These are phyloP conservation scores for Rhopalosiphum nymphaeae DNA, from an alignment of 2,888 invertebrate species.

Conservation along the genomic window DNA sequence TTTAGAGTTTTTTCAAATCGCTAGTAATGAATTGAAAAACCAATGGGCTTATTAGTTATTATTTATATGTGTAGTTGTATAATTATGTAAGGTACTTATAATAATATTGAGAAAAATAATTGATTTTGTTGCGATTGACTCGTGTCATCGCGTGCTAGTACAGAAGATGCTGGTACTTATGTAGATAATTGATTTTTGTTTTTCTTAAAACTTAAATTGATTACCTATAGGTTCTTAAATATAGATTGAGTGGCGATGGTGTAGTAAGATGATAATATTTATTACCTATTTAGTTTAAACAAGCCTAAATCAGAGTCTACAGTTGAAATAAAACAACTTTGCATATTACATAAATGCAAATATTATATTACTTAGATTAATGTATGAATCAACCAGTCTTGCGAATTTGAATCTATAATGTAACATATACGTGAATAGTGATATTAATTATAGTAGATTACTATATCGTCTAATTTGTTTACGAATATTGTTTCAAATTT, in stretches of 20 bases:
- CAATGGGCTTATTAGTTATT: too few relatives aligned
- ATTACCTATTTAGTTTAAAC: not conserved
- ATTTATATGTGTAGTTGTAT: not conserved
- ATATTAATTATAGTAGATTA: not conserved
- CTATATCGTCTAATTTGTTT: not conserved
- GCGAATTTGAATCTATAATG: not conserved
- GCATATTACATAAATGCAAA: not conserved
- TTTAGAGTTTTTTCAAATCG: not conserved
- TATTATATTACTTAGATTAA: not conserved
- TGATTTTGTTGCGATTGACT: conserved; percentile 14
- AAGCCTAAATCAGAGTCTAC: not conserved
- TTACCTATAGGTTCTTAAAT: not conserved
- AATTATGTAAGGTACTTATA: not conserved
- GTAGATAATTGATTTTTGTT: not conserved
- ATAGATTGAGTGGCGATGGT: not conserved
- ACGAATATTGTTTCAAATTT: not conserved
- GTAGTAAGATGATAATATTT: not conserved
- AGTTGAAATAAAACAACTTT: not conserved
- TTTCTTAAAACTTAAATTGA: not conserved
- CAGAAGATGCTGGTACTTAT: not conserved
- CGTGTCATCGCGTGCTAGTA: not conserved
- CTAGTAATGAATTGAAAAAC: not conserved
- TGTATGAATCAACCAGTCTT: not conserved
- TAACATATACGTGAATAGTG: not conserved
- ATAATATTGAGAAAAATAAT: not conserved